These are phyloP conservation scores for Fregata magnificens DNA, from an alignment of 2,113 vertebrate genomes.

Conservation along the genomic window DNA sequence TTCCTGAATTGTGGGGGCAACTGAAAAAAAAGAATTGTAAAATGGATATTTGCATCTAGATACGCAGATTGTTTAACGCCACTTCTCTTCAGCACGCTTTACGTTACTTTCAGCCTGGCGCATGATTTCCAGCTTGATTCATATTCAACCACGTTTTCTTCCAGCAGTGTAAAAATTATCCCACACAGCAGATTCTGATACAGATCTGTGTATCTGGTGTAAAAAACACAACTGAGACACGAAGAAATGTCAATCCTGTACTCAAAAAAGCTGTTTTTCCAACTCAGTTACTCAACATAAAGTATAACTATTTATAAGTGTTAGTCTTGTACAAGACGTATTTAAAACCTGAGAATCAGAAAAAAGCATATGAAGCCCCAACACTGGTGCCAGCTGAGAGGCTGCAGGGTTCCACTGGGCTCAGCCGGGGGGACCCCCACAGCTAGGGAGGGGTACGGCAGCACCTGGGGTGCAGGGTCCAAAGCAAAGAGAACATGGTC, in stretches of 20 bases:
- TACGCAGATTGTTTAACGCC: background rate
- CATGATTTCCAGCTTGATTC: background rate
- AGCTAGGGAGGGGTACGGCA: background rate
- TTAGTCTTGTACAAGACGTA: rapidly evolving
- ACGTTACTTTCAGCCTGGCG: background rate
- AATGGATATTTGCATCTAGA: conserved; percentile 3
- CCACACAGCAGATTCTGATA: background rate
- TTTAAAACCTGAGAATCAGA: rapidly evolving
- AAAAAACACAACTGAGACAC: background rate
- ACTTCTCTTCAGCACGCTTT: background rate
- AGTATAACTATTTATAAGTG: rapidly evolving
- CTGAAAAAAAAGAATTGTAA: conserved; percentile 76
- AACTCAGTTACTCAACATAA: background rate
- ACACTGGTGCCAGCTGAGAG: rapidly evolving
- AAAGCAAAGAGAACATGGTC: background rate
- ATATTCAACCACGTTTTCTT: background rate
- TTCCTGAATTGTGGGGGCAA: conserved; percentile 94
- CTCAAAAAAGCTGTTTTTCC: background rate
- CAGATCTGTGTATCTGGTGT: background rate
- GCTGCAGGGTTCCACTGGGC: background rate
- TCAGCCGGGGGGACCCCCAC: rapidly evolving
- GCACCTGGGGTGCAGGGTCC: background rate
- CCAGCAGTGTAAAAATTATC: background rate
- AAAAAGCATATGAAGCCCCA: background rate
- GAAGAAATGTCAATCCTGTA: background rate